Percentiles rank a stretch among this genome's conserved stretches.
Conservation (phyloP, 1,140 invertebrate genomes). For the Yoshiicerus persimilis region DNA sequence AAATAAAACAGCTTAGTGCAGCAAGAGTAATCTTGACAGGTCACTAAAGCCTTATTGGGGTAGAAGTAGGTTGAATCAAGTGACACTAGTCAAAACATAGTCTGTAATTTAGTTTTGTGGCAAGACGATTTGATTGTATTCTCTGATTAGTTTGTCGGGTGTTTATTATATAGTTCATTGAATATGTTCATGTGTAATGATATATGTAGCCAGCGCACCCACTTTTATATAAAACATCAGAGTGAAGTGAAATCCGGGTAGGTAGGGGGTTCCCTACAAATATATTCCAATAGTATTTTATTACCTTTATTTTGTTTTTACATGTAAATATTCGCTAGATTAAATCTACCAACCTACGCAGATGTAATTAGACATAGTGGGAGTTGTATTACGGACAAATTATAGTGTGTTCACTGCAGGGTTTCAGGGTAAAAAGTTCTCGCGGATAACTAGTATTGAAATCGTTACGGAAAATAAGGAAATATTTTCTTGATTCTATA, state of each 20-base stretch:
- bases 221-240: neutral
- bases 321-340: neutral
- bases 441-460: no score
- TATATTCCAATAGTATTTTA: neutral
- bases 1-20: no score
- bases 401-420: no score
- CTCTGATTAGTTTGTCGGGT: neutral
- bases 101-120: neutral
- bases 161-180: slow-evolving; percentile 20
- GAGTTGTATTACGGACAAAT: no score
- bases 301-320: neutral
- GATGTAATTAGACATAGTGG: no score
- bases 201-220: no score
- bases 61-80: neutral
- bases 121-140: neutral
- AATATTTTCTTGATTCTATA: no score
- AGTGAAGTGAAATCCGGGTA: neutral
- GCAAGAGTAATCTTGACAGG: neutral
- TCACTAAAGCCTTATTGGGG: neutral
- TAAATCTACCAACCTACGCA: neutral
- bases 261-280: neutral
- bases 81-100: neutral
- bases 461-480: no score
- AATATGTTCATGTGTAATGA: neutral
- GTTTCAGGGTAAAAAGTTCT: no score